Percentiles rank a stretch among this genome's conserved stretches.
Evolutionary conservation across 2,113 vertebrate genomes (phyloP).

Genomic region (Gorsachius goisagi): DNA sequence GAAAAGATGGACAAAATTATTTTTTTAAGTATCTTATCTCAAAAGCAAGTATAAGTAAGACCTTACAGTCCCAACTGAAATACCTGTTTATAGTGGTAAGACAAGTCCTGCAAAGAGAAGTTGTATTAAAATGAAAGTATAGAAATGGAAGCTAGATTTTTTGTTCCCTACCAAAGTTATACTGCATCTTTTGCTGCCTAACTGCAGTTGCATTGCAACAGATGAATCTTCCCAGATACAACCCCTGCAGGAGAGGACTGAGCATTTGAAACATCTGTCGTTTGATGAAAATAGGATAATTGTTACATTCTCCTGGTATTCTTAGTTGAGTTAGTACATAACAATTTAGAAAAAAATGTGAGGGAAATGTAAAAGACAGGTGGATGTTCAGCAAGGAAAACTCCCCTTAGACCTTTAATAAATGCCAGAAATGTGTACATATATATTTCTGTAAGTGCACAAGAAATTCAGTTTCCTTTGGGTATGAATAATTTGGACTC

Average conservation of each 20-base stretch:
- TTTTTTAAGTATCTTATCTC: background rate
- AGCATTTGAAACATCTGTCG: background rate
- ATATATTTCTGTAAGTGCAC: background rate
- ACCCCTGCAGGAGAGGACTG: background rate
- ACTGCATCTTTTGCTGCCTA: background rate
- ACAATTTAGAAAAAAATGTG: background rate
- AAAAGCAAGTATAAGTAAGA: background rate
- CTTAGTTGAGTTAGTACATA: background rate
- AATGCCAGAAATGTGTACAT: background rate
- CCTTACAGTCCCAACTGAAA: background rate
- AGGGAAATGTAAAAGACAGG: background rate
- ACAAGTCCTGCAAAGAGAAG: background rate
- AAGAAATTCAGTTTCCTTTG: background rate
- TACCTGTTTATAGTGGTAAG: background rate
- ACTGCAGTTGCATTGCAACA: conserved; percentile 9
- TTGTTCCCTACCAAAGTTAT: background rate
- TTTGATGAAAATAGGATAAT: background rate
- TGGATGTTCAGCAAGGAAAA: background rate
- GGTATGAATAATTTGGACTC: background rate
- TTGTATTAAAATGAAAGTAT: background rate
- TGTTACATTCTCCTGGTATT: background rate
- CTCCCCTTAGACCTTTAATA: background rate
- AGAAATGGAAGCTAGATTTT: background rate
- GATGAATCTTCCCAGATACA: conserved; percentile 9
- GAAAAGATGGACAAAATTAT: background rate